Evolutionary conservation across 2,113 vertebrate genomes (phyloP), one percentile per base, ranked within the genome.

Genomic region (Campylomormyrus numenius): DNA sequence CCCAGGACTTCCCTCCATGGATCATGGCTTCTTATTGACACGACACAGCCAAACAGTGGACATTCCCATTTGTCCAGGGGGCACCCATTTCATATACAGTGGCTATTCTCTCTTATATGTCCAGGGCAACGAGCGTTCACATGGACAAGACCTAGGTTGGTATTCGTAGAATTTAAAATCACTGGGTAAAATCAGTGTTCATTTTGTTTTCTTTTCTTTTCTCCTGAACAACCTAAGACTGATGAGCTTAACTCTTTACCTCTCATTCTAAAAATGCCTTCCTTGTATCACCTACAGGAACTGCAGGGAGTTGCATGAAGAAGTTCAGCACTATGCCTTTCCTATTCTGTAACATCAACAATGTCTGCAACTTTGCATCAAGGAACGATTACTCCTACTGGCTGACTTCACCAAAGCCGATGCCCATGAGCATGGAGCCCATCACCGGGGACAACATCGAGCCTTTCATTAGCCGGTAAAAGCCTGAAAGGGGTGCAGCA

Each of bases 321-420:
- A 99, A 99, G 94, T 99, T 99, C 93, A 99, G 98, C 93, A 98
- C 98, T 0, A 99, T 99, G 98, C 98, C 98, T 39, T 99, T 99
- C 95, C 95, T 99, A 8, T 99, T 99, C 95, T 99, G 98, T 90
- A 98, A 99, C 92, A 98, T 99, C 95, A 99, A 99, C 94, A 99
- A 99, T 0, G 98, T 99, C 24, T 99, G 98, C 94, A 99, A 99
- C 95, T 99, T 99, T 77, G 98, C 98, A 10, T 99, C 98, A 52
- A 97, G 98, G 27, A 99, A 99, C 10, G 98, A 99, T 92, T 99
- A 99, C 93, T 99, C 98, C 86, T 99, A 98, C 88, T 99, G 98
- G 98, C 95, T 99, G 89, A 98, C 98, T 49, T 98, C 98, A 0
- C 98, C 98, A 0, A 97, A 98, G 93, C 97, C 98, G 83, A 99